phyloP scores from a whole-genome alignment of 2,888 invertebrate genomes.

The Leucoma salicis region DNA sequence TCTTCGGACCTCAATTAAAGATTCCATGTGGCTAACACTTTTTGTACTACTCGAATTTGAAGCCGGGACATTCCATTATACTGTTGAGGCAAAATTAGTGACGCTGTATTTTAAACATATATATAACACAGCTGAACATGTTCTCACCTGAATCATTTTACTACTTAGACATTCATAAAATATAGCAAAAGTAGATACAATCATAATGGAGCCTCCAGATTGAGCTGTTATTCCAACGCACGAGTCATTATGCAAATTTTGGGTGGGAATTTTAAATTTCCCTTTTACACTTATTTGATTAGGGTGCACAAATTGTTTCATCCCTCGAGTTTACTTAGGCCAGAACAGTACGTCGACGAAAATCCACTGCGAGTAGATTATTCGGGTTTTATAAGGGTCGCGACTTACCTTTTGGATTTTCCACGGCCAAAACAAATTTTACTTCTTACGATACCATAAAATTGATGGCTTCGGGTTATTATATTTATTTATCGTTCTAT shows the following conservation, averaged over 20 bases:
- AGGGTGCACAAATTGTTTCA: slow-evolving; percentile 68
- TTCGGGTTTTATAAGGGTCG: slow-evolving; percentile 37
- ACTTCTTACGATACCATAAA: slow-evolving; percentile 30
- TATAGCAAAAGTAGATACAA: slow-evolving; percentile 36
- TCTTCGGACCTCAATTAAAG: too few species aligned
- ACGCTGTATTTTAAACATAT: too few species aligned
- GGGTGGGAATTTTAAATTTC: slow-evolving; percentile 58
- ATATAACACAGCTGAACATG: too few species aligned
- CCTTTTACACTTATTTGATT: slow-evolving; percentile 68
- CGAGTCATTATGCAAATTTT: slow-evolving; percentile 65
- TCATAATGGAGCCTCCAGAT: slow-evolving; percentile 48
- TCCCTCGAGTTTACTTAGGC: slow-evolving; percentile 54
- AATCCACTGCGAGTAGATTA: slow-evolving; percentile 42
- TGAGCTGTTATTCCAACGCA: slow-evolving; percentile 52
- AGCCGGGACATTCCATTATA: too few species aligned
- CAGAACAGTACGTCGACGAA: slow-evolving; percentile 31
- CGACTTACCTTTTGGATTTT: slow-evolving; percentile 31
- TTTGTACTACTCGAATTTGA: too few species aligned
- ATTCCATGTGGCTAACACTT: too few species aligned
- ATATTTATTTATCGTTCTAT: slow-evolving; percentile 32
- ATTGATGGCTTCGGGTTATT: slow-evolving; percentile 27
- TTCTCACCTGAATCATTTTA: too few species aligned
- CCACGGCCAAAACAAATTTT: slow-evolving; percentile 34
- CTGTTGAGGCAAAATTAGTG: too few species aligned
- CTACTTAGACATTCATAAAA: slow-evolving; percentile 35